Conservation (phyloP, 2,113 vertebrate species). For the Alligator mississippiensis region DNA sequence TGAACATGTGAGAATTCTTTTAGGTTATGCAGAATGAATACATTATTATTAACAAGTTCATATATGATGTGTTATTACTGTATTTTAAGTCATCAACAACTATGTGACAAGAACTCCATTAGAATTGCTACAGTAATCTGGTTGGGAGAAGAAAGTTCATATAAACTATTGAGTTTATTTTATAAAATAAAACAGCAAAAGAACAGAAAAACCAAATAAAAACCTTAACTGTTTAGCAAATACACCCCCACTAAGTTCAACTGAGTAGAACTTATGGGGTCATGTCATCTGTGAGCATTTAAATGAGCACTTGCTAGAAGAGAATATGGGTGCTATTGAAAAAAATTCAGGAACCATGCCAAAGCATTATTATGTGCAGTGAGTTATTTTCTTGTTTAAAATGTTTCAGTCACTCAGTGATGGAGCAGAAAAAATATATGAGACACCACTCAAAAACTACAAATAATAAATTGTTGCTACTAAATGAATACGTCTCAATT, state of each 20-base stretch:
- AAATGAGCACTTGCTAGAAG: neutral
- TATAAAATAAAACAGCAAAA: neutral
- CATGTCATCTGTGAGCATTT: neutral
- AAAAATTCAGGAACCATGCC: neutral
- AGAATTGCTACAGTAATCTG: neutral
- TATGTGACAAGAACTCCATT: neutral
- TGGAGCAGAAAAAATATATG: neutral
- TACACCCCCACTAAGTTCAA: neutral
- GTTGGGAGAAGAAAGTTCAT: neutral
- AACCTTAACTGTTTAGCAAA: neutral
- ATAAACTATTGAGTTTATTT: neutral
- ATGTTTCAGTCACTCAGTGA: neutral
- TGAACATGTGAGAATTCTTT: neutral
- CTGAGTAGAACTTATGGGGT: neutral
- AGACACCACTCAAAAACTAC: neutral
- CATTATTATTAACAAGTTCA: neutral
- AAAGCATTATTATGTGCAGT: neutral
- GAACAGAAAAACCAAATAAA: neutral
- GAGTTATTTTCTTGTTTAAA: fast-evolving
- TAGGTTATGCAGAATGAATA: neutral
- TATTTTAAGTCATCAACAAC: neutral
- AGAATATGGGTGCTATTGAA: neutral
- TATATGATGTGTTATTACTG: neutral
- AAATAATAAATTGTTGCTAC: neutral
- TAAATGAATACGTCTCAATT: neutral